Percentiles rank a stretch among this genome's conserved stretches.
Evolutionary conservation across 2,113 vertebrate species (phyloP).

Genomic region (Trematocara unimaculatum): DNA sequence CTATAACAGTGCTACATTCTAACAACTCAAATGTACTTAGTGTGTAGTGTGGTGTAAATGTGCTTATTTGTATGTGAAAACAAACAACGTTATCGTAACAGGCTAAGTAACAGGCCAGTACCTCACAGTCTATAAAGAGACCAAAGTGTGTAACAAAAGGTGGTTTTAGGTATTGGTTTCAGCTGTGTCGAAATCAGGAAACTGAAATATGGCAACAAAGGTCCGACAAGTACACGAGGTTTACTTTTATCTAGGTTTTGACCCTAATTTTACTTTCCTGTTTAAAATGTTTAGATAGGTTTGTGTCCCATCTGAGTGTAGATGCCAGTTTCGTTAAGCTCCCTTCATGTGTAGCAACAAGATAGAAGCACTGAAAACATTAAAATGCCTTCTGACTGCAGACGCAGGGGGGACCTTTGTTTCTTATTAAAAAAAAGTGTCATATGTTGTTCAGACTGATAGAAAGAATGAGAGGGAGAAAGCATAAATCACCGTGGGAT

Average conservation of each 20-base stretch:
- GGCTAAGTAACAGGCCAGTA: not conserved
- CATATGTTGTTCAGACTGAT: conserved; percentile 42
- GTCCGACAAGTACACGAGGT: not conserved
- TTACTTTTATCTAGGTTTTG: not conserved
- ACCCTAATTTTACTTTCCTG: not conserved
- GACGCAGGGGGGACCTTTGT: conserved; percentile 26
- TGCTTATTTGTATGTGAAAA: not conserved
- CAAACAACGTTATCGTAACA: not conserved
- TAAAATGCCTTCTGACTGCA: not conserved
- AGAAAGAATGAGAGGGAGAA: not conserved
- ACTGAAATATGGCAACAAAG: not conserved
- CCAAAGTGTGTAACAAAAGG: not conserved
- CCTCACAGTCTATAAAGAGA: not conserved
- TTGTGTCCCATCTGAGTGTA: not conserved
- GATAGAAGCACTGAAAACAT: not conserved
- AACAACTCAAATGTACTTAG: not conserved
- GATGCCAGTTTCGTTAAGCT: not conserved
- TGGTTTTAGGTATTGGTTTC: not conserved
- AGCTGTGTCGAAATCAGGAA: not conserved
- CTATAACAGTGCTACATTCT: not conserved
- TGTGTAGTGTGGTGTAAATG: not conserved
- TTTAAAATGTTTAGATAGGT: not conserved
- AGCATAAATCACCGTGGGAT: conserved; percentile 20
- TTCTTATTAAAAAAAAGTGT: not conserved
- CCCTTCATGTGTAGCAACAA: not conserved